phyloP scores from a whole-genome alignment of 2,113 vertebrate species.

The Erpornis zantholeuca region DNA sequence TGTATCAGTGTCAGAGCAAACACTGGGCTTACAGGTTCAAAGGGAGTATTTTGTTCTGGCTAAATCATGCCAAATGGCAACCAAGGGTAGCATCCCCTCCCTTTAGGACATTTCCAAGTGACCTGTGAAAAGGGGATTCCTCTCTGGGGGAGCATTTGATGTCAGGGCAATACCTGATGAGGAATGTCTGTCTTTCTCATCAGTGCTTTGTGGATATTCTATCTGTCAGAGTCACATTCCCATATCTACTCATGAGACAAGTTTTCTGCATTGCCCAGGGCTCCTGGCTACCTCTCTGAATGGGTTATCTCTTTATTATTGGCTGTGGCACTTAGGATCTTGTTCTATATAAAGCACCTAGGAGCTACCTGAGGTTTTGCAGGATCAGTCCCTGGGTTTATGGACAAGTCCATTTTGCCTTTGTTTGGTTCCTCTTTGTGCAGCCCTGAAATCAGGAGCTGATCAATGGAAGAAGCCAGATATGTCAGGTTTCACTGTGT shows the following conservation, averaged over 20 bases:
- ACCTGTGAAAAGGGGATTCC: background rate
- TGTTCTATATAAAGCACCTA: background rate
- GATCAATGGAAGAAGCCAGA: background rate
- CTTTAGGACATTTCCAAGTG: background rate
- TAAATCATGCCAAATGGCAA: background rate
- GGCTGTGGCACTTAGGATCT: background rate
- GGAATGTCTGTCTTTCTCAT: background rate
- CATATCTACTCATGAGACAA: background rate
- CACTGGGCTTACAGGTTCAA: background rate
- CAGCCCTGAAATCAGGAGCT: background rate
- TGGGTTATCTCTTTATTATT: background rate
- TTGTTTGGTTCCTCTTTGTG: background rate
- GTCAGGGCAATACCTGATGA: background rate
- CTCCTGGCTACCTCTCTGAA: background rate
- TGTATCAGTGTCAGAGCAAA: background rate
- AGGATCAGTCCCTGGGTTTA: background rate
- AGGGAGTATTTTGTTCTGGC: background rate
- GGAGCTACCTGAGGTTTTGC: background rate
- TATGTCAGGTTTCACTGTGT: constrained; percentile 18
- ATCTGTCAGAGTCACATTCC: background rate
- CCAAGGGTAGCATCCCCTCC: background rate
- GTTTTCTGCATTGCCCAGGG: background rate
- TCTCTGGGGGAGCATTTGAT: background rate
- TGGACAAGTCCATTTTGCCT: background rate
- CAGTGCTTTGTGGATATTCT: background rate